A percentile compares a stretch with the other conserved stretches of the same genome.
Conservation (phyloP, 2,888 invertebrate species). For the Tachina fera region DNA sequence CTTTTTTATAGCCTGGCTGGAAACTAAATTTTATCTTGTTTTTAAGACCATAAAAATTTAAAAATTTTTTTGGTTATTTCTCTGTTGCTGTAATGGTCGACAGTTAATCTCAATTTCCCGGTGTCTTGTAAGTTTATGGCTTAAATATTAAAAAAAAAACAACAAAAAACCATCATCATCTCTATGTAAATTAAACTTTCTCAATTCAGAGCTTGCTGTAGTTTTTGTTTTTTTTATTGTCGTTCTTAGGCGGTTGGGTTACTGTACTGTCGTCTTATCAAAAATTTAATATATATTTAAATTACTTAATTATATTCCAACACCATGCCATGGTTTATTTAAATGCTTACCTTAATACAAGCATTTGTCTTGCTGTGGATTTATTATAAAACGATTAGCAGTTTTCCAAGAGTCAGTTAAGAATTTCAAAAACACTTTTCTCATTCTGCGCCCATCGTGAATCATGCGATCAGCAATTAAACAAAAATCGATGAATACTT, state of each 20-base stretch:
- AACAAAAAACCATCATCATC: conserved; percentile 10
- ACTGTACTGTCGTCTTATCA: conserved; percentile 52
- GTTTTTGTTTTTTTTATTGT: not conserved
- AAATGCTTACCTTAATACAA: not conserved
- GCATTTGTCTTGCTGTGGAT: not conserved
- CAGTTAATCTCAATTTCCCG: conserved; percentile 56
- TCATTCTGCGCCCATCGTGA: not conserved
- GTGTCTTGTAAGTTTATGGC: conserved; percentile 59
- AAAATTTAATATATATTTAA: conserved; percentile 67
- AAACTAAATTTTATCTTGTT: conserved; percentile 42
- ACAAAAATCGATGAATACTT: conserved; percentile 34
- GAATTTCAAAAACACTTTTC: not conserved
- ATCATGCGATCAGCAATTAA: conserved; percentile 18
- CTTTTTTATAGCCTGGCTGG: conserved; percentile 30
- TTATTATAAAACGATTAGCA: conserved; percentile 24
- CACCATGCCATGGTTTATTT: conserved; percentile 18
- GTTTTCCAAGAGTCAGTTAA: not conserved
- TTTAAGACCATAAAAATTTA: conserved; percentile 59
- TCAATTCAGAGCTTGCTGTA: conserved; percentile 34
- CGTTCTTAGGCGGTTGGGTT: conserved; percentile 16
- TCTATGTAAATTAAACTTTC: conserved; percentile 70
- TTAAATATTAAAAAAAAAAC: conserved; percentile 36
- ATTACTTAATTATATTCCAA: conserved; percentile 68
- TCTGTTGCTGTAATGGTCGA: conserved; percentile 13
- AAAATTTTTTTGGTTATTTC: conserved; percentile 35